phyloP scores from a whole-genome alignment of 1,140 invertebrate genomes.

The Muscidifurax raptorellus region DNA sequence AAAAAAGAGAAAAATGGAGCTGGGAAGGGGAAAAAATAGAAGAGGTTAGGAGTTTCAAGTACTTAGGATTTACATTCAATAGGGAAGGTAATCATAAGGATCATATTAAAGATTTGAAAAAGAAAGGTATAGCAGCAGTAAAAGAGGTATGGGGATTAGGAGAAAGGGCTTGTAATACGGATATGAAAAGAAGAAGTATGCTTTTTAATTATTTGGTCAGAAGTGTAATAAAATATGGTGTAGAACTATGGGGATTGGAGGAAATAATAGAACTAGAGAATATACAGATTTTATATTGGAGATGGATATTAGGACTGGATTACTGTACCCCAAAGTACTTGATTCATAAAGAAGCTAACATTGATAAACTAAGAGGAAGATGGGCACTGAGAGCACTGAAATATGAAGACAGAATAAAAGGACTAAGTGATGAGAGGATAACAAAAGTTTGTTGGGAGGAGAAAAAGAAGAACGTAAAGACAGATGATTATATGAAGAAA shows the following conservation, averaged over 20 bases:
- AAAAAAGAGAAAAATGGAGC: too few relatives aligned
- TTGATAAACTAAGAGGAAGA: constrained; percentile 20
- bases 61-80: neutral
- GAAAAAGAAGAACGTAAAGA: too few relatives aligned
- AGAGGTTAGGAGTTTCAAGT: neutral
- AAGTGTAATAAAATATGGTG: constrained; percentile 52
- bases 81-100: neutral
- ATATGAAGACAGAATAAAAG: constrained; percentile 38
- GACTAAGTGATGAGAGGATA: neutral
- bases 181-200: too few relatives aligned
- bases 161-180: too few relatives aligned
- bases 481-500: too few relatives aligned
- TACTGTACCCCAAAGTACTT: constrained; percentile 51
- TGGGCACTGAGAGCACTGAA: too few relatives aligned
- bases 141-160: too few relatives aligned
- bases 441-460: too few relatives aligned
- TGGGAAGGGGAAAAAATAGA: too few relatives aligned
- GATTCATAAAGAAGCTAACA: constrained; percentile 29
- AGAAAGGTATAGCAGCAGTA: too few relatives aligned
- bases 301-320: constrained; percentile 49
- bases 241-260: constrained; percentile 53
- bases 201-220: too few relatives aligned
- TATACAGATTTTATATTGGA: constrained; percentile 32
- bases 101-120: neutral
- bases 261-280: constrained; percentile 47